Evolutionary conservation across 2,113 vertebrate species (phyloP).

Genomic region (Lates calcarifer): DNA sequence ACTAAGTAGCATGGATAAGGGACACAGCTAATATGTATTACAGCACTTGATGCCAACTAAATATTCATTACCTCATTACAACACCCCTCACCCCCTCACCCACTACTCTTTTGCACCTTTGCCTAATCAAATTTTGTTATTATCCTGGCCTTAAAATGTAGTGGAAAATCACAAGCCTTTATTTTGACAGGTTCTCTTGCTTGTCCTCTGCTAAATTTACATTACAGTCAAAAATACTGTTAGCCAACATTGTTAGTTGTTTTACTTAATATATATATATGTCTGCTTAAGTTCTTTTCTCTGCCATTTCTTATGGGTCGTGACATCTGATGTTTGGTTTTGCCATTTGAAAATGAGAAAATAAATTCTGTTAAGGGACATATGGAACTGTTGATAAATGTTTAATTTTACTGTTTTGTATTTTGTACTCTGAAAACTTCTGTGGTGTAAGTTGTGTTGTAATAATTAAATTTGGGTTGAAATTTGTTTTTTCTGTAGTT

Average conservation of each 20-base stretch:
- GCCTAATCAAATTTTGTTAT: neutral
- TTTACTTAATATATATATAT: neutral
- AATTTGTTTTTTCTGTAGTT: neutral
- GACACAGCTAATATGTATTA: neutral
- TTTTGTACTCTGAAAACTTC: neutral
- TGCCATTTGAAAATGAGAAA: slow-evolving; percentile 25
- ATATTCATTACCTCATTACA: slow-evolving; percentile 18
- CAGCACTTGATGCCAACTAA: slow-evolving; percentile 2
- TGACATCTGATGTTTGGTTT: slow-evolving; percentile 26
- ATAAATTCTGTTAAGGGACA: neutral
- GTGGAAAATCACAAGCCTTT: neutral
- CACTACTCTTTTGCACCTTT: neutral
- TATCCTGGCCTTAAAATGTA: slow-evolving; percentile 30
- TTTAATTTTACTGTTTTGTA: neutral
- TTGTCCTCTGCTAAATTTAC: neutral
- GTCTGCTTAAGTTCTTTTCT: neutral
- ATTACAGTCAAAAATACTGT: slow-evolving; percentile 26
- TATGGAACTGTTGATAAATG: neutral
- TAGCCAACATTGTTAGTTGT: neutral
- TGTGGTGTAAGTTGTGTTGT: neutral
- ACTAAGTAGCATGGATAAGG: neutral
- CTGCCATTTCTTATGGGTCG: neutral
- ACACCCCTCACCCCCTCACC: neutral
- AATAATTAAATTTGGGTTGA: neutral
- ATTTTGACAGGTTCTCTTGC: slow-evolving; percentile 2